Evolutionary conservation across 1,140 invertebrate genomes (phyloP).

Genomic region (Metaphire vulgaris): DNA sequence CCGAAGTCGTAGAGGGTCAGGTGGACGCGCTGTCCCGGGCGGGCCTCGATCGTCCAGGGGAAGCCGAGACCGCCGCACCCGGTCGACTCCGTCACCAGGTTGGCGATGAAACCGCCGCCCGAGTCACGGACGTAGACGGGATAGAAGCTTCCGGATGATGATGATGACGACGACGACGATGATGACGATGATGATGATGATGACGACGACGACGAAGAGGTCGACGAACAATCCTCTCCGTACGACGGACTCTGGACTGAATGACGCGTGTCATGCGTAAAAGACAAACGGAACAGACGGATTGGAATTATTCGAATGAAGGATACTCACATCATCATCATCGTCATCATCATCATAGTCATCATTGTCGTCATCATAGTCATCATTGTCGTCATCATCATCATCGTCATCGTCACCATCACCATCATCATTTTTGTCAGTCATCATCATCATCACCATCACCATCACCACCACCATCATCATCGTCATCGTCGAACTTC

Average conservation of each 20-base stretch:
- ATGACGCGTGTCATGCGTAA: no score
- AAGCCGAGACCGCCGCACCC: constrained; percentile 11
- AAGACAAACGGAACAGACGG: no score
- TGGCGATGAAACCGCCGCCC: not conserved
- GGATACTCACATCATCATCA: constrained; percentile 8
- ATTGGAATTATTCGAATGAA: not conserved
- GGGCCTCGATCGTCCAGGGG: constrained; percentile 18
- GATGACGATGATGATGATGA: not conserved
- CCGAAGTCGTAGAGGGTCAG: constrained; percentile 6
- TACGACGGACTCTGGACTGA: not conserved
- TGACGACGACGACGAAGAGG: not conserved
- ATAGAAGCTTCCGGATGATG: not conserved
- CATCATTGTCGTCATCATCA: not conserved
- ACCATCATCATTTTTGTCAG: not conserved
- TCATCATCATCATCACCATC: not conserved
- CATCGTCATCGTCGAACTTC: not conserved
- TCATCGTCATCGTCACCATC: constrained; percentile 5
- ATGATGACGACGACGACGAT: not conserved
- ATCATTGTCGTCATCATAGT: constrained; percentile 1
- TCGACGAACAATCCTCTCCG: not conserved
- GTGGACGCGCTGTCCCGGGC: not conserved
- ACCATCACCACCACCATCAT: not conserved
- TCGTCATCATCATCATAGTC: constrained; percentile 11
- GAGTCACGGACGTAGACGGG: not conserved
- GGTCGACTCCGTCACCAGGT: constrained; percentile 7